phyloP scores from a whole-genome alignment of 1,140 invertebrate species.

The Aricia agestis region DNA sequence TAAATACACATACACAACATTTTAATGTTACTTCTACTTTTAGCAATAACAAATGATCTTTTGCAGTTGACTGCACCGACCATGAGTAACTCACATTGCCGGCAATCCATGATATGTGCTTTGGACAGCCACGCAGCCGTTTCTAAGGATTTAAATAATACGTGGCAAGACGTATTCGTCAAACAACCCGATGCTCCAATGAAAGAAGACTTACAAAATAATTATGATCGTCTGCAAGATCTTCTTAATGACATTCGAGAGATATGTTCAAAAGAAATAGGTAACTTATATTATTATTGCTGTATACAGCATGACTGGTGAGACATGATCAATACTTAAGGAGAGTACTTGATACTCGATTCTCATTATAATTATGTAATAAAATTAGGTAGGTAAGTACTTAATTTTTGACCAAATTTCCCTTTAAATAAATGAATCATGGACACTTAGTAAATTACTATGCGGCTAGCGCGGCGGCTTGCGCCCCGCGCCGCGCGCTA shows the following conservation, averaged over 20 bases:
- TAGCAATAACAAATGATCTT: background rate
- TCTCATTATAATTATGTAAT: too few species aligned
- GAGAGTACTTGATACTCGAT: too few species aligned
- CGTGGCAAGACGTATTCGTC: slow-evolving; percentile 9
- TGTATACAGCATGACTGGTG: too few species aligned
- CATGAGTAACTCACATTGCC: slow-evolving; percentile 22
- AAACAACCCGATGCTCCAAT: background rate
- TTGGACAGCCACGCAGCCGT: slow-evolving; percentile 8
- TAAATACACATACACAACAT: too few species aligned
- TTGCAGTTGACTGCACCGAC: slow-evolving; percentile 30
- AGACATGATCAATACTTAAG: too few species aligned
- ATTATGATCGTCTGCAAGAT: background rate
- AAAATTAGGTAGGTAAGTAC: too few species aligned
- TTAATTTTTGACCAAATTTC: too few species aligned
- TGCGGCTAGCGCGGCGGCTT: too few species aligned
- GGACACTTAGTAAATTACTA: too few species aligned
- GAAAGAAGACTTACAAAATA: background rate
- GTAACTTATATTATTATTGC: background rate
- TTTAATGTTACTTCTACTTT: too few species aligned
- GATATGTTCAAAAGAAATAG: background rate
- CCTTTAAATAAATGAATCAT: too few species aligned
- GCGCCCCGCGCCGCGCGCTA: too few species aligned
- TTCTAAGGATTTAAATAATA: slow-evolving; percentile 12
- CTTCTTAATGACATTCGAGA: background rate
- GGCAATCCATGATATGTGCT: slow-evolving; percentile 21